These are phyloP conservation scores for Caenorhabditis plicata DNA, from an alignment of 2,888 invertebrate species.

Conservation along the genomic window DNA sequence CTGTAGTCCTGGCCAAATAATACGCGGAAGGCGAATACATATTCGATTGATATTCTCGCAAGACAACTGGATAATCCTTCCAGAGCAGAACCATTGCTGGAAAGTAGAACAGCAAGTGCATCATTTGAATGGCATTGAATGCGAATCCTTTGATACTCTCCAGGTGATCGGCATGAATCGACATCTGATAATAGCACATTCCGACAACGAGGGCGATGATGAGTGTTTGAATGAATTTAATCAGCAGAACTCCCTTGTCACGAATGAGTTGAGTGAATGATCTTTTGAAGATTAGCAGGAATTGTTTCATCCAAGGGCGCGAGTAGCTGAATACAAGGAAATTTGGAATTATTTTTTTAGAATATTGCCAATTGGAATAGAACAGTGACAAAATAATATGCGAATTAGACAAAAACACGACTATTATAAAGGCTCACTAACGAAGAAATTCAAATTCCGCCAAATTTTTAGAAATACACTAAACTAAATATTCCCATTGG, in stretches of 20 bases:
- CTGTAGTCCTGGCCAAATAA: constrained; percentile 80
- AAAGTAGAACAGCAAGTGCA: constrained; percentile 89
- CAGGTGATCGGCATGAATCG: constrained; percentile 81
- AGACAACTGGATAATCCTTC: constrained; percentile 82
- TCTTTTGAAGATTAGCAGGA: not conserved
- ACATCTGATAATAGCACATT: constrained; percentile 81
- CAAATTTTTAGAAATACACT: no score
- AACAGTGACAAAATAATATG: no score
- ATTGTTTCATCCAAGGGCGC: not conserved
- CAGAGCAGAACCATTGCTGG: constrained; percentile 90
- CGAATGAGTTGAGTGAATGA: not conserved
- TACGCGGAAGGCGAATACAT: constrained; percentile 87
- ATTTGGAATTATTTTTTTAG: no score
- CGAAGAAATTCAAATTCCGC: no score
- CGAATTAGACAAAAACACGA: no score
- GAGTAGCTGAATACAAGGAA: no score
- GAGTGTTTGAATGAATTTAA: constrained; percentile 21
- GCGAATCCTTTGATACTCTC: constrained; percentile 89
- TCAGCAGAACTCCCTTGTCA: constrained; percentile 1
- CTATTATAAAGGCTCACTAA: no score
- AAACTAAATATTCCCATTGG: no score
- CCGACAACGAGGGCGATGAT: constrained; percentile 76
- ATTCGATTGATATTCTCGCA: constrained; percentile 84
- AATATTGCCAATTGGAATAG: no score
- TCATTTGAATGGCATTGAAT: constrained; percentile 84